Base-by-base conservation (phyloP, 2,888 invertebrate genomes). In the Dorcus parallelipipedus region DNA sequence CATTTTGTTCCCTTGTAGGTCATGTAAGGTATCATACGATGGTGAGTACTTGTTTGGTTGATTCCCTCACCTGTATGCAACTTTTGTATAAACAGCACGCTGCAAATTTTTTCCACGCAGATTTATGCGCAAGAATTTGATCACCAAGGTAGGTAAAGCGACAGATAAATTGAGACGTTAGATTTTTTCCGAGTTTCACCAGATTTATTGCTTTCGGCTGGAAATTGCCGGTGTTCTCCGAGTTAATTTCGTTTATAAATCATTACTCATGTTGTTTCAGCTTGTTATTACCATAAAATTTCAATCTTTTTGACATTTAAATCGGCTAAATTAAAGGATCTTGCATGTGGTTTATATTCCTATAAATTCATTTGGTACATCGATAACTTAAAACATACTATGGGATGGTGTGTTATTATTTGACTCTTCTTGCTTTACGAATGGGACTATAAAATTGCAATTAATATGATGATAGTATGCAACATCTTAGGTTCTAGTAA, bases 141-240 rank as follows among this genome's bases (percentile, higher is more conserved):
- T 66, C 74, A 64, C 64, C 66, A 73, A 70, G 68, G 73, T 72
- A 74, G 73, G 73, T 74, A 72, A 45, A 64, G 59, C 66, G 64
- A 66, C 69, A 70, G 71, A 72, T 71, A 71, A 71, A 74, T 74
- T 73, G 72, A 74, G 74, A 72, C 67, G 72, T 74, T 73, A 69
- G 61, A 58, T 61, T 61, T 65, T 68, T 69, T 69, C 33, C 42
- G 38, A 9, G 52, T 40, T 57, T 56, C 23, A 49, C 45, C 51
- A 55, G 58, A 66, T 66, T 66, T 66, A 66, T 60, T 17, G 57
- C 60, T 26, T 33, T 20, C 49, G 49, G 41, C 51, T 49, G 47
- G 39, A 63, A 63, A 61, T 63, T 61, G 49, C 61, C 49, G 49
- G 58, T 56, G 56, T 53, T 55, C 56, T 39, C 33, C 54, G 50